Evolutionary conservation across 1,140 invertebrate genomes (phyloP).

Genomic region (fruit fly (Drosophila melanogaster)): Release_6_plus_ISO1_MT NT_033777.3:11272001-11272500

Average conservation of each 20-base stretch:
- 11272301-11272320: slow-evolving; percentile 83
- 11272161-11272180: slow-evolving; percentile 34
- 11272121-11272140: slow-evolving; percentile 70
- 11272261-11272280: slow-evolving; percentile 64
- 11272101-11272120: slow-evolving; percentile 83
- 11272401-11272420: slow-evolving; percentile 19
- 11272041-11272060: slow-evolving; percentile 26
- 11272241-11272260: slow-evolving; percentile 1
- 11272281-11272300: slow-evolving; percentile 84
- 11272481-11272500: slow-evolving; percentile 61
- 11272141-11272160: slow-evolving; percentile 12
- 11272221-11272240: slow-evolving; percentile 30
- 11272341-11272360: slow-evolving; percentile 64
- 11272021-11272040: slow-evolving; percentile 29
- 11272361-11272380: slow-evolving; percentile 79
- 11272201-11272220: slow-evolving; percentile 72
- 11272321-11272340: slow-evolving; percentile 51
- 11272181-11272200: slow-evolving; percentile 58
- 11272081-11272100: slow-evolving; percentile 81
- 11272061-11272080: slow-evolving; percentile 80
- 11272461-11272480: slow-evolving; percentile 84
- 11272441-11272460: slow-evolving; percentile 60
- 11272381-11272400: slow-evolving; percentile 67
- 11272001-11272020: slow-evolving; percentile 65
- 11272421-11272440: slow-evolving; percentile 8